phyloP scores from a whole-genome alignment of 2,113 vertebrate genomes.

The Gorsachius goisagi region DNA sequence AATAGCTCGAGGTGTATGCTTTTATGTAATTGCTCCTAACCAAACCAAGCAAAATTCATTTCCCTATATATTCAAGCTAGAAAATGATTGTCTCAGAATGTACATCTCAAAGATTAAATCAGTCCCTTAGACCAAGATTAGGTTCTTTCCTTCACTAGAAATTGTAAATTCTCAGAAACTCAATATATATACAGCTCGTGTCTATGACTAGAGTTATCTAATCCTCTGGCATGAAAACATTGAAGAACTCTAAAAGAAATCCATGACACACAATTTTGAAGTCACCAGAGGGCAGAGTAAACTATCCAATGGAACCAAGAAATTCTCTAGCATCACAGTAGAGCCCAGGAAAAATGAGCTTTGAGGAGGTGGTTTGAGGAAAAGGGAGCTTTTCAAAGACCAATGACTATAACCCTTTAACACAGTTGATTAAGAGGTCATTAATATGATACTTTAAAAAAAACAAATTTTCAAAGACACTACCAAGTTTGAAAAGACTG shows the following conservation, averaged over 20 bases:
- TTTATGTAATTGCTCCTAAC: neutral
- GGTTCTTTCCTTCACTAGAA: neutral
- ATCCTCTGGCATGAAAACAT: neutral
- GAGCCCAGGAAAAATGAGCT: neutral
- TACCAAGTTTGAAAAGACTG: neutral
- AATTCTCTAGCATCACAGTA: neutral
- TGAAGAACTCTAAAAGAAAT: neutral
- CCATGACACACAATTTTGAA: neutral
- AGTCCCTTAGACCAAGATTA: neutral
- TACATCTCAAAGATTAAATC: neutral
- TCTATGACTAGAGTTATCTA: neutral
- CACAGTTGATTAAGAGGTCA: neutral
- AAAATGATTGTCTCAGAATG: neutral
- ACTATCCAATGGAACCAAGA: neutral
- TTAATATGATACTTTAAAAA: neutral
- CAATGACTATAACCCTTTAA: neutral
- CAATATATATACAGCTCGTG: neutral
- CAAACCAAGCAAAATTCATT: neutral
- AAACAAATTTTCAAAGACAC: neutral
- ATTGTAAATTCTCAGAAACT: neutral
- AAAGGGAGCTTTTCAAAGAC: neutral
- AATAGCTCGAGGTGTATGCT: neutral
- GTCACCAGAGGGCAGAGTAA: conserved; percentile 29
- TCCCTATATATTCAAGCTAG: neutral
- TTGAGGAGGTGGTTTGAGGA: neutral